These are phyloP conservation scores for Ostrea denselamellosa DNA, from an alignment of 1,140 invertebrate species.

Conservation along the genomic window DNA sequence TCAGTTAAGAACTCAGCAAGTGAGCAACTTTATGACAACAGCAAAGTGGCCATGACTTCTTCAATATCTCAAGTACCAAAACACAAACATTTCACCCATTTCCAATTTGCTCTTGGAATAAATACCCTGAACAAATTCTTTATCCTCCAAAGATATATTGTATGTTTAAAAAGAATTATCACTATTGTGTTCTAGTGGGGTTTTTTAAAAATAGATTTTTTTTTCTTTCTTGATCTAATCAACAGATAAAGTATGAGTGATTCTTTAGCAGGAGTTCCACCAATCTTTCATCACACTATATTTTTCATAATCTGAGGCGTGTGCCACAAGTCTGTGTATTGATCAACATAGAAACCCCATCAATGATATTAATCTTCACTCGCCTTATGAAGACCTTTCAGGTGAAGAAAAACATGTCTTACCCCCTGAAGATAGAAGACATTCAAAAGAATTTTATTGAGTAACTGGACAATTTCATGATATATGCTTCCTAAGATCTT, in stretches of 20 bases:
- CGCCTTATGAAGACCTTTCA: background rate
- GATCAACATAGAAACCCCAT: background rate
- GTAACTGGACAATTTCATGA: background rate
- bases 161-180: too few relatives aligned
- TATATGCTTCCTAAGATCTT: background rate
- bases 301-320: too few relatives aligned
- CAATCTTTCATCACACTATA: background rate
- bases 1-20: background rate
- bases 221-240: too few relatives aligned
- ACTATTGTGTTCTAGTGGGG: too few relatives aligned
- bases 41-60: background rate
- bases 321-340: background rate
- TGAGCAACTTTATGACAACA: conserved; percentile 6
- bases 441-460: background rate
- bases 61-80: too few relatives aligned
- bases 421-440: background rate
- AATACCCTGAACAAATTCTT: too few relatives aligned
- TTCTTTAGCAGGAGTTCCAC: too few relatives aligned
- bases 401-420: conserved; percentile 5
- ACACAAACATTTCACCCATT: too few relatives aligned
- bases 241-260: too few relatives aligned
- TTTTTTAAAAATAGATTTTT: too few relatives aligned
- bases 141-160: too few relatives aligned
- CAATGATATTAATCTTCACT: background rate
- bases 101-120: too few relatives aligned